A percentile compares a stretch with the other conserved stretches of the same genome.
phyloP scores from a whole-genome alignment of 2,888 invertebrate genomes.

The Auanema sp. region DNA sequence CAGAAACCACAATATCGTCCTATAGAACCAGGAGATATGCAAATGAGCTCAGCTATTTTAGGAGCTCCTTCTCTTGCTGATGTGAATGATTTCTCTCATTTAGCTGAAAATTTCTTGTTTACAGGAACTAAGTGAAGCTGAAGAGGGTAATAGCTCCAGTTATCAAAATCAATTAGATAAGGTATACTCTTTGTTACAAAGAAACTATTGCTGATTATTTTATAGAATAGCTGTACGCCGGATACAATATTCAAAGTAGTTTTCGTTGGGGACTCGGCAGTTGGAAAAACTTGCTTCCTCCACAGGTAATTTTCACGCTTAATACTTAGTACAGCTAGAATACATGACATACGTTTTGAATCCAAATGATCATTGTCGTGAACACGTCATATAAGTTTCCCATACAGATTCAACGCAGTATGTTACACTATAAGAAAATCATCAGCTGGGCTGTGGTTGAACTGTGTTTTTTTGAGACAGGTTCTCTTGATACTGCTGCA shows the following conservation, averaged over 20 bases:
- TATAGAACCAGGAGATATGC: conserved; percentile 28
- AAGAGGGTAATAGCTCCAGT: conserved; percentile 7
- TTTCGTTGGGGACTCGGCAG: conserved; percentile 70
- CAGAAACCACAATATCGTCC: conserved; percentile 39
- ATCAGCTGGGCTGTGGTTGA: no score
- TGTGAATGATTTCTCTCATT: conserved; percentile 8
- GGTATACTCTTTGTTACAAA: neutral
- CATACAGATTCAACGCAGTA: no score
- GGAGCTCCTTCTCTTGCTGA: conserved; percentile 21
- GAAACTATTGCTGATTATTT: neutral
- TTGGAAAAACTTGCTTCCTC: conserved; percentile 70
- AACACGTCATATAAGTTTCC: no score
- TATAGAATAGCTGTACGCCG: conserved; percentile 55
- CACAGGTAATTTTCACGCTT: conserved; percentile 62
- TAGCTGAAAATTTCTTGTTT: neutral
- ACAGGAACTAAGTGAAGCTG: conserved; percentile 17
- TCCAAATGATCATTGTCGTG: no score
- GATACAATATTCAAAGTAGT: conserved; percentile 70
- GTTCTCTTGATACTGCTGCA: no score
- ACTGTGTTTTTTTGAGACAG: no score
- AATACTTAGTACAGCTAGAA: neutral
- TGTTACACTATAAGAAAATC: no score
- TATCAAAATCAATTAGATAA: neutral
- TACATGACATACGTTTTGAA: no score
- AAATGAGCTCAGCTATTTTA: neutral